Evolutionary conservation across 2,113 vertebrate genomes (phyloP).

Genomic region (Erinaceus europaeus): DNA sequence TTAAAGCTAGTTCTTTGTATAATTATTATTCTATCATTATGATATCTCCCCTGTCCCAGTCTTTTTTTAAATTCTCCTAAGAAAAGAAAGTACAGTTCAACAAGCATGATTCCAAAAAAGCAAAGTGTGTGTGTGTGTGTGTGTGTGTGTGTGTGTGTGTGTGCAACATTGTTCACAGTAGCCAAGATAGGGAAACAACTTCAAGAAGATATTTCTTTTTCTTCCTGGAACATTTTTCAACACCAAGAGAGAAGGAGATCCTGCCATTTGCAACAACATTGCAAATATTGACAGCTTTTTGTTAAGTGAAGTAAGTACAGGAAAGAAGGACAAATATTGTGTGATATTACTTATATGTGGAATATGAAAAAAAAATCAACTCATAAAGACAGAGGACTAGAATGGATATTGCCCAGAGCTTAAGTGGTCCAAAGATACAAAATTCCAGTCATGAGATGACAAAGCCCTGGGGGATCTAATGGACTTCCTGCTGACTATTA

Average conservation of each 20-base stretch:
- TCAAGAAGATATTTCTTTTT: background rate
- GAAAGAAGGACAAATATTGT: background rate
- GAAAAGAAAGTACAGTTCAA: background rate
- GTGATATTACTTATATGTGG: background rate
- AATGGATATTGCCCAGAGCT: background rate
- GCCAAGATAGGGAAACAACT: background rate
- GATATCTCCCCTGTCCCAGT: too few relatives aligned
- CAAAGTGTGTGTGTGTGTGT: background rate
- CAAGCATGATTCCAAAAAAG: slow-evolving; percentile 34
- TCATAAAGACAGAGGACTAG: slow-evolving; percentile 12
- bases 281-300: background rate
- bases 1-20: too few relatives aligned
- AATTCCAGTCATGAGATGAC: background rate
- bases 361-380: background rate
- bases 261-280: background rate
- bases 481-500: background rate
- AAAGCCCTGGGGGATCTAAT: background rate
- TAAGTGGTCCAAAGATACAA: background rate
- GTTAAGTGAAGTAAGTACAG: background rate
- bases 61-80: too few relatives aligned
- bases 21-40: too few relatives aligned
- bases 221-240: background rate
- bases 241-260: background rate
- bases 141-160: too few relatives aligned
- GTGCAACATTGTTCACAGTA: background rate